These are phyloP conservation scores for Pseudomugil gertrudae DNA, from an alignment of 2,797 vertebrate species.

Conservation along the genomic window DNA sequence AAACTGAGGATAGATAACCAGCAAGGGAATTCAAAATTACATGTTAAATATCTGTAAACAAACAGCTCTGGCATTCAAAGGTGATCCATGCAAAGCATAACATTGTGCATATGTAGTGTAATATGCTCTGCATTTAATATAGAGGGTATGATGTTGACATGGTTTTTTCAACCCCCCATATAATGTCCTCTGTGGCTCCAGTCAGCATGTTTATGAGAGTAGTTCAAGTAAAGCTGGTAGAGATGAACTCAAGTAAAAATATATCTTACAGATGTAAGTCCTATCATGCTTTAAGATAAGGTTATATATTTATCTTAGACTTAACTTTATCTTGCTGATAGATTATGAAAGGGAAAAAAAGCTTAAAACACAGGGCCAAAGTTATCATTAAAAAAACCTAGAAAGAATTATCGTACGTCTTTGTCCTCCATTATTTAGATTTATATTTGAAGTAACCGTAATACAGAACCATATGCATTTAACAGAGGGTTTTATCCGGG, in stretches of 20 bases:
- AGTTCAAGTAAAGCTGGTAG: slow-evolving; percentile 32
- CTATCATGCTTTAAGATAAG: background rate
- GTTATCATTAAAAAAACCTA: background rate
- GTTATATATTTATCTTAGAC: slow-evolving; percentile 8
- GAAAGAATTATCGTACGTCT: background rate
- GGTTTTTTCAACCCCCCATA: slow-evolving; percentile 40
- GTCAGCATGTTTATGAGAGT: slow-evolving; percentile 46
- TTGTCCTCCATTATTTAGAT: background rate
- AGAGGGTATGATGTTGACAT: slow-evolving; percentile 23
- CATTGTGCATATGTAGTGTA: slow-evolving; percentile 38
- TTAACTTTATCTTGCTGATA: no score
- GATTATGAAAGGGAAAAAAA: no score
- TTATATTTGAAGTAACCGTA: background rate
- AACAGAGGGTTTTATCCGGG: background rate
- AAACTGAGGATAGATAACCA: background rate
- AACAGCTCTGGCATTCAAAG: slow-evolving; percentile 32
- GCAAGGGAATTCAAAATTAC: background rate
- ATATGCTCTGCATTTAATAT: slow-evolving; percentile 32
- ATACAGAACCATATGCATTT: background rate
- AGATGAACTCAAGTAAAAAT: slow-evolving; percentile 32
- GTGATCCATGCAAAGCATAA: slow-evolving; percentile 19
- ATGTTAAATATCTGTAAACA: background rate
- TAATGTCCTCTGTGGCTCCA: slow-evolving; percentile 48
- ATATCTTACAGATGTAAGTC: background rate
- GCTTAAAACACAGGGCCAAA: no score